phyloP scores from a whole-genome alignment of 2,888 invertebrate species.

The Siphlonurus alternatus region DNA sequence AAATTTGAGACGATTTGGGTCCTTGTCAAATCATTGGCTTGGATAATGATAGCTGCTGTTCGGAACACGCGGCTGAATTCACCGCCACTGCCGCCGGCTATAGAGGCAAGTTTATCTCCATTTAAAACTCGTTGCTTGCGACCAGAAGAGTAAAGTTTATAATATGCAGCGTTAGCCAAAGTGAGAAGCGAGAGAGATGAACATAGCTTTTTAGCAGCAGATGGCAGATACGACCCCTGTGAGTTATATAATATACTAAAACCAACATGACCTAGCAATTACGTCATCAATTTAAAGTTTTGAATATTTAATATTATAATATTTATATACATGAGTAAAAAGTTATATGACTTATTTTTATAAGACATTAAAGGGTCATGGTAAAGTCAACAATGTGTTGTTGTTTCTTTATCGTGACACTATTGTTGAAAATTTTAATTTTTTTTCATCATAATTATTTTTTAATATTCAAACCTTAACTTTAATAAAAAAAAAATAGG shows the following conservation, averaged over 20 bases:
- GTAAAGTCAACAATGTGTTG: background rate
- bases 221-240: background rate
- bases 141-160: background rate
- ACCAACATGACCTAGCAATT: background rate
- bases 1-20: background rate
- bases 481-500: no score
- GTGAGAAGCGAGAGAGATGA: background rate
- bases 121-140: background rate
- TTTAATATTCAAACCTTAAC: no score
- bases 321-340: no score
- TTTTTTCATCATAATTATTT: no score
- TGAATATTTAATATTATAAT: no score
- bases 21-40: background rate
- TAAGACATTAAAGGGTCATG: background rate
- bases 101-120: background rate
- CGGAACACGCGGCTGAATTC: background rate
- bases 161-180: background rate
- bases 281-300: background rate
- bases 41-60: background rate
- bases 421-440: no score
- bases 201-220: background rate
- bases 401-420: no score
- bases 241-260: background rate
- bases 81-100: no score
- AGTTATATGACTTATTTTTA: no score